A percentile compares a stretch with the other conserved stretches of the same genome.
Evolutionary conservation across 2,797 vertebrate species (phyloP).

Genomic region (Chiloscyllium punctatum): DNA sequence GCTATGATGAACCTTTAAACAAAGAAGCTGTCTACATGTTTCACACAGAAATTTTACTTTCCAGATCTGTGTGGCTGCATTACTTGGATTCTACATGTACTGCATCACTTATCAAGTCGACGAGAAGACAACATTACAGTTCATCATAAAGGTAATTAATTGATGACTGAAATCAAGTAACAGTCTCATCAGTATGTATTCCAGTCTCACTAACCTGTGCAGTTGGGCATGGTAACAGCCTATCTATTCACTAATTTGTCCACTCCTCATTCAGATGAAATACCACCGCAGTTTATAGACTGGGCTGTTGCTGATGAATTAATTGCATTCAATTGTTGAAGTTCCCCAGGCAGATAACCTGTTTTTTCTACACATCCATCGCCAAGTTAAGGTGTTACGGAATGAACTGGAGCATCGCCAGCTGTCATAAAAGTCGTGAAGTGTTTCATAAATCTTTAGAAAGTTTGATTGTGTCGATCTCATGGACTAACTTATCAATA

Average conservation of each 20-base stretch:
- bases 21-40: not conserved
- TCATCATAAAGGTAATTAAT: conserved; percentile 74
- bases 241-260: not conserved
- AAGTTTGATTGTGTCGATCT: not conserved
- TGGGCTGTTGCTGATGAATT: not conserved
- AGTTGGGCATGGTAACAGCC: not conserved
- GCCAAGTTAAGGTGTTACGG: not conserved
- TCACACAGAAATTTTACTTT: conserved; percentile 22
- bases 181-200: not conserved
- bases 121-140: conserved; percentile 77
- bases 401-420: not conserved
- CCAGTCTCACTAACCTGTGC: not conserved
- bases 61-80: conserved; percentile 79
- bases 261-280: not conserved
- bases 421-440: not conserved
- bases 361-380: not conserved
- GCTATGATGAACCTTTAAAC: not conserved
- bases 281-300: not conserved
- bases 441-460: not conserved
- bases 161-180: not conserved
- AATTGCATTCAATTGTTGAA: not conserved
- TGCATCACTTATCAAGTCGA: conserved; percentile 79
- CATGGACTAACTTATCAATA: not conserved
- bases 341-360: not conserved
- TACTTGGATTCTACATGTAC: conserved; percentile 80